These are phyloP conservation scores for Coregonus sp. DNA, from an alignment of 2,797 vertebrate species.

Conservation along the genomic window DNA sequence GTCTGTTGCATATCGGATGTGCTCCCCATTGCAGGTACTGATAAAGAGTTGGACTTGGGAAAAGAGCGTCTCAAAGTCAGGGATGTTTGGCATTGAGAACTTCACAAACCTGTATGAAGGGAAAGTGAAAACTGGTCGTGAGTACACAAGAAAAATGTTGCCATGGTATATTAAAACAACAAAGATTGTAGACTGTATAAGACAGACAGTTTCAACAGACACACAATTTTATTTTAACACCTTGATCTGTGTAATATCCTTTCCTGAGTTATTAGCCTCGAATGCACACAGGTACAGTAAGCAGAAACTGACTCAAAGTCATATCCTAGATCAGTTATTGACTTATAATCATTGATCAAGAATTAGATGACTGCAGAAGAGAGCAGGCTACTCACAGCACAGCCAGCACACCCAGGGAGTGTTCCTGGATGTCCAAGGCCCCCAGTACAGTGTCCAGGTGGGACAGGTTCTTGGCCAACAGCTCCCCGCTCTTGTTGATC, in stretches of 20 bases:
- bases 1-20: slow-evolving; percentile 99
- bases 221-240: neutral
- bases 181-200: neutral
- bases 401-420: slow-evolving; percentile 95
- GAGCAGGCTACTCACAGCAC: slow-evolving; percentile 86
- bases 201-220: neutral
- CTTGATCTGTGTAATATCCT: neutral
- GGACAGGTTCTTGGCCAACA: slow-evolving; percentile 97
- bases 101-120: slow-evolving; percentile 89
- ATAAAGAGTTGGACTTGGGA: slow-evolving; percentile 99
- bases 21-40: slow-evolving; percentile 98
- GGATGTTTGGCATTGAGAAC: slow-evolving; percentile 99
- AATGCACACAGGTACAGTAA: neutral
- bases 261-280: neutral
- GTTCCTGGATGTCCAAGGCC: slow-evolving; percentile 97
- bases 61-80: slow-evolving; percentile 98
- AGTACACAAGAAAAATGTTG: slow-evolving; percentile 3
- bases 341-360: neutral
- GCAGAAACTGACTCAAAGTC: neutral
- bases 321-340: neutral
- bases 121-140: neutral
- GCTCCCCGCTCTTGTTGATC: slow-evolving; percentile 99
- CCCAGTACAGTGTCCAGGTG: slow-evolving; percentile 98
- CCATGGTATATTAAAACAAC: neutral
- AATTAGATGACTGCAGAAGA: neutral